These are phyloP conservation scores for Glaucomys volans DNA, from an alignment of 2,113 vertebrate genomes.

Conservation along the genomic window DNA sequence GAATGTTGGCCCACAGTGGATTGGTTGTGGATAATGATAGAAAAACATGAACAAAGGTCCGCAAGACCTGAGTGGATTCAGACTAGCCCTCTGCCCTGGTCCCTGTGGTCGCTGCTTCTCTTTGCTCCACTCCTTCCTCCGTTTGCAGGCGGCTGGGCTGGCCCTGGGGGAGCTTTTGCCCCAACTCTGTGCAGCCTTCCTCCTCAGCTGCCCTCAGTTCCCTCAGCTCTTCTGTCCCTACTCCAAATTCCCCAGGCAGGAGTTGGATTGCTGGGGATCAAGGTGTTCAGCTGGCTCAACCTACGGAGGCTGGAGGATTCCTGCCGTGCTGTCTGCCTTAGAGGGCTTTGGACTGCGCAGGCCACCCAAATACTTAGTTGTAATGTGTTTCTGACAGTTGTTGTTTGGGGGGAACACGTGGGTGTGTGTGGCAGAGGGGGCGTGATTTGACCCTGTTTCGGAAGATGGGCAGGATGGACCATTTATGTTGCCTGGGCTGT, in stretches of 20 bases:
- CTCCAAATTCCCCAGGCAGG: neutral
- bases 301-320: neutral
- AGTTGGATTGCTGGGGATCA: neutral
- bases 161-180: neutral
- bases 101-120: neutral
- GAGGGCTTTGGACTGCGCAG: neutral
- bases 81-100: accelerated
- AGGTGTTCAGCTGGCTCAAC: neutral
- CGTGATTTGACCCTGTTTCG: neutral
- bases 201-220: neutral
- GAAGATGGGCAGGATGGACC: neutral
- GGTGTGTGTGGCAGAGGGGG: neutral
- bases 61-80: neutral
- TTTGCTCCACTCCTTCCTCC: neutral
- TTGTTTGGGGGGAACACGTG: too few species aligned
- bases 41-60: too few species aligned
- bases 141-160: neutral
- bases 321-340: neutral
- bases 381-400: neutral
- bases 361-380: neutral
- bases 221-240: neutral
- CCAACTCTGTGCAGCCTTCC: neutral
- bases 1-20: neutral
- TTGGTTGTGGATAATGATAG: neutral
- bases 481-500: neutral